phyloP scores from a whole-genome alignment of 2,113 vertebrate species.

The Leptodactylus fuscus region DNA sequence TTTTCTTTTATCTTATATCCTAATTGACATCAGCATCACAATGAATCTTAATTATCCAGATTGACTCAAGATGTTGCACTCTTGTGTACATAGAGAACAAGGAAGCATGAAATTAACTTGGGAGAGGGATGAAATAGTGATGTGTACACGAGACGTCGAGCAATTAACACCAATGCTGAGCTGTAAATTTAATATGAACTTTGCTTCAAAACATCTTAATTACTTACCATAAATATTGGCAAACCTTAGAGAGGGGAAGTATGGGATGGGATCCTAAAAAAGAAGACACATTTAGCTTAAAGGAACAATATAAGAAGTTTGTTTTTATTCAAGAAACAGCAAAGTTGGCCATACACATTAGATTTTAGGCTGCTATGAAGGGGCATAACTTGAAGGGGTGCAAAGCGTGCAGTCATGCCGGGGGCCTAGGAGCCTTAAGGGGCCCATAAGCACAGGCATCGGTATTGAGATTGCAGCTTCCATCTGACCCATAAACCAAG shows the following conservation, averaged over 20 bases:
- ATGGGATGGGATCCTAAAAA: no score
- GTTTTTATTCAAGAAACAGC: not conserved
- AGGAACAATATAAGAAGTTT: no score
- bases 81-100: not conserved
- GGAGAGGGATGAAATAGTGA: not conserved
- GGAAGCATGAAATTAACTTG: conserved; percentile 26
- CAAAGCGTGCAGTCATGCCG: no score
- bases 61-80: not conserved
- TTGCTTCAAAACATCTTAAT: conserved; percentile 28
- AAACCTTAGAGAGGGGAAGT: not conserved
- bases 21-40: conserved; percentile 25
- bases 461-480: no score
- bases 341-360: no score
- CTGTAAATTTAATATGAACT: conserved; percentile 18
- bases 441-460: no score
- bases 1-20: not conserved
- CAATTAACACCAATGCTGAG: conserved; percentile 28
- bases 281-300: not conserved
- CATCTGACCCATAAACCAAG: no score
- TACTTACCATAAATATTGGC: not conserved
- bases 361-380: no score
- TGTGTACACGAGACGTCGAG: conserved; percentile 5
- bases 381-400: no score
- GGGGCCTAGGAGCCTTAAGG: no score
- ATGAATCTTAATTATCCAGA: conserved; percentile 28